Base-by-base conservation (phyloP, 2,888 invertebrate species). In the Epirrita christyi region DNA sequence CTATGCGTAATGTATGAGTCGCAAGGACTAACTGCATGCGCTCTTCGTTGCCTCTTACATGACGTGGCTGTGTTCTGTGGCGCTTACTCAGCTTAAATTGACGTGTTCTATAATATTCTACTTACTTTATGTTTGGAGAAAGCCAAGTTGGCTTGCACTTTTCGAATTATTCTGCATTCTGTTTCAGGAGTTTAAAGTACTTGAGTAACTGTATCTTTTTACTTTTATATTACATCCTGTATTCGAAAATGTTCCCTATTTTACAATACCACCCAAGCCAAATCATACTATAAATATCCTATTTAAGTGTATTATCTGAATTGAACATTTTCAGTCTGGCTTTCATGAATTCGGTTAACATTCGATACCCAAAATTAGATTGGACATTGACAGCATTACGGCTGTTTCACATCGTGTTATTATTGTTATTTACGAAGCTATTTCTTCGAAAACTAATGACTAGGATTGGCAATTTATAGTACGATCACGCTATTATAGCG, bases 1-100 rank as follows among this genome's bases (percentile, higher is more conserved):
- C 47, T 44, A 64, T 59, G 59, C 44, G 56, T 64, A 61, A 61
- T 61, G 48, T 61, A 61, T 61, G 59, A 63, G 54, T 55, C 29
- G 43, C 38, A n/a, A 43, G 52, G 15, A 21, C 21, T 46, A n/a
- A 27, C 46, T 21, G 11, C n/a, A 21, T 21, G 36, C 7, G 10
- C 37, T 2, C 13, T 37, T 5, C n/a, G 6, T 2, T 37, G 6
- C 6, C n/a, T n/a, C n/a, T 21, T 3, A 21, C 21, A 13, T 14
- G 13, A 13, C 14, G 32, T 38, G 38, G 0, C n/a, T 36, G 10
- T 11, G n/a, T n/a, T n/a, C n/a, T n/a, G n/a, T 36, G 11, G 1
- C 11, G n/a, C 11, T 36, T 36, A 36, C 36, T 36, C n/a, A 11
- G n/a, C 2, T 4, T 36, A 11, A 5, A 6, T 10, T n/a, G 2